Evolutionary conservation across 1,140 invertebrate genomes (phyloP).

Genomic region (Cotesia typhae): DNA sequence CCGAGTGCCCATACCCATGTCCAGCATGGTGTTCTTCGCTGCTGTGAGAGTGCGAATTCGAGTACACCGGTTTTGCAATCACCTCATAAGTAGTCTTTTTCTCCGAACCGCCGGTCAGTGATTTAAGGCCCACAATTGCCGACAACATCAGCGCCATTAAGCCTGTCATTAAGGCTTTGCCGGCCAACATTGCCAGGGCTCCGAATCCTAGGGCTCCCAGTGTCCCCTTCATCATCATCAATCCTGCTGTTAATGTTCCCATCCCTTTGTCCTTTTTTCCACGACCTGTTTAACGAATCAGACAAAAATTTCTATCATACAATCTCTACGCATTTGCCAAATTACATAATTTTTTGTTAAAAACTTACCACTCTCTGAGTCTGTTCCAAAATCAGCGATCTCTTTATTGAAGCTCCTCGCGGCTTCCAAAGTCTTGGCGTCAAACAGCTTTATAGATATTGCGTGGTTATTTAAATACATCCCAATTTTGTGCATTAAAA

Average conservation of each 20-base stretch:
- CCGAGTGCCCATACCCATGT: conserved; percentile 64
- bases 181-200: conserved; percentile 78
- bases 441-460: conserved; percentile 76
- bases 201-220: conserved; percentile 78
- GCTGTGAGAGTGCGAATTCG: conserved; percentile 76
- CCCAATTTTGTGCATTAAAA: conserved; percentile 74
- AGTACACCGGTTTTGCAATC: conserved; percentile 81
- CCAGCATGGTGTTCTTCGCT: conserved; percentile 73
- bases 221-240: conserved; percentile 70
- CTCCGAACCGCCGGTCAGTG: conserved; percentile 71
- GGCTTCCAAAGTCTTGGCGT: conserved; percentile 70
- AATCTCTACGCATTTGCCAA: not conserved
- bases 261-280: conserved; percentile 60
- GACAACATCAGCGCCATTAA: conserved; percentile 81
- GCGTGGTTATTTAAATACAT: conserved; percentile 77
- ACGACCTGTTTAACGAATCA: conserved; percentile 60
- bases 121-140: conserved; percentile 79
- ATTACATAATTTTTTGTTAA: no score
- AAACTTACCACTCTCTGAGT: conserved; percentile 51
- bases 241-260: conserved; percentile 58
- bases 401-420: conserved; percentile 63
- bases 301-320: not conserved
- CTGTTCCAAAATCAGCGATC: conserved; percentile 55
- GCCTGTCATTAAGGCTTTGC: conserved; percentile 86
- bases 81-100: conserved; percentile 85